Percentiles rank a stretch among this genome's conserved stretches.
Conservation (phyloP, 1,140 invertebrate genomes). For the Ptiloglossa arizonensis region DNA sequence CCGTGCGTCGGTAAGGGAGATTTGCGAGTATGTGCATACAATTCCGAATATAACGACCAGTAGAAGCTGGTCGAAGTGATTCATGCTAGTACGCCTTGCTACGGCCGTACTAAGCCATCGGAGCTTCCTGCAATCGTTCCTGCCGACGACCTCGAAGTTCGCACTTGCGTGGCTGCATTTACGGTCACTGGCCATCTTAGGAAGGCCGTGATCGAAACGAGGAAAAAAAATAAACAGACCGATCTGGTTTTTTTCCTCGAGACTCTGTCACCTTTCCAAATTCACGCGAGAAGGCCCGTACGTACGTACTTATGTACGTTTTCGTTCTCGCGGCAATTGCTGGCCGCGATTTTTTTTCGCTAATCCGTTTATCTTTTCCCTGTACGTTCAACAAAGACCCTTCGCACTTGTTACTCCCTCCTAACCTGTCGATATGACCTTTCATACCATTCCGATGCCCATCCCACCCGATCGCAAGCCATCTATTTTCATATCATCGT, state of each 20-base stretch:
- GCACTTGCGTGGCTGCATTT: conserved; percentile 50
- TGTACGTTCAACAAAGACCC: no score
- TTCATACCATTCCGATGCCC: no score
- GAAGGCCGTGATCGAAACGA: conserved; percentile 46
- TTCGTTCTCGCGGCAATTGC: no score
- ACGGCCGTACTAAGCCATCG: conserved; percentile 29
- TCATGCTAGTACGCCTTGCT: conserved; percentile 40
- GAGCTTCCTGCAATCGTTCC: conserved; percentile 54
- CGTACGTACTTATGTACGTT: no score
- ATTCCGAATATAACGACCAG: conserved; percentile 39
- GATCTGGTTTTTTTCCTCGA: conserved; percentile 14
- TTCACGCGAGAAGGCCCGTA: no score
- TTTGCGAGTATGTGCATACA: not conserved
- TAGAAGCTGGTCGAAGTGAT: conserved; percentile 35
- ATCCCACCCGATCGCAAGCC: no score
- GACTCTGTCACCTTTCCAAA: not conserved
- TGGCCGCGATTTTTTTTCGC: no score
- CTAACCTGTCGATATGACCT: no score
- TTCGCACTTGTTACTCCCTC: no score
- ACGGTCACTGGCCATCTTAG: conserved; percentile 62
- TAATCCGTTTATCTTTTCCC: no score
- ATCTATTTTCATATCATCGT: no score
- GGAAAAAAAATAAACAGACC: conserved; percentile 9
- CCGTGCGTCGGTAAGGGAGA: not conserved
- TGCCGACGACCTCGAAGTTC: conserved; percentile 51